phyloP scores from a whole-genome alignment of 2,888 invertebrate genomes.

The Hydrotaea diabolus region DNA sequence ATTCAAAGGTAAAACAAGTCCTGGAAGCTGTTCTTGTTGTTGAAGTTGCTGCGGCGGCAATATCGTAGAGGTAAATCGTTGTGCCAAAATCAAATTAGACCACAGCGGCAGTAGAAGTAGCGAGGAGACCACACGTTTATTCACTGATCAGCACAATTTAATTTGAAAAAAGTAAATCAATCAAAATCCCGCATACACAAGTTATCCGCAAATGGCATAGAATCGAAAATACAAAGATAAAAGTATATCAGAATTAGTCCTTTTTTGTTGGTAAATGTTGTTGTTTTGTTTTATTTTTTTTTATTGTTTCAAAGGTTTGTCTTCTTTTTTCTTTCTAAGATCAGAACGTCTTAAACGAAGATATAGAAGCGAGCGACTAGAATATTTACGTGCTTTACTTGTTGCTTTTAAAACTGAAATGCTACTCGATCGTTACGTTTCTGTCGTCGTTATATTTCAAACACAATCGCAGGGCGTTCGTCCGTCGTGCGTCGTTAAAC shows the following conservation, averaged over 20 bases:
- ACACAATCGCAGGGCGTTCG: constrained; percentile 58
- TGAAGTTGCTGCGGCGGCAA: neutral
- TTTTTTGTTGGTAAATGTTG: constrained; percentile 13
- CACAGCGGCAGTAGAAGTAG: constrained; percentile 58
- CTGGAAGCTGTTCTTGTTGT: neutral
- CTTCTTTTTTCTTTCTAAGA: neutral
- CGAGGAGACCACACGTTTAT: constrained; percentile 62
- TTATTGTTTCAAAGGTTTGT: neutral
- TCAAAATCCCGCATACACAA: too few relatives aligned
- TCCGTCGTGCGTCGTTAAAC: constrained; percentile 18
- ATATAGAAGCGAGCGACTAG: constrained; percentile 57
- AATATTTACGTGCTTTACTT: constrained; percentile 51
- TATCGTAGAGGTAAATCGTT: constrained; percentile 43
- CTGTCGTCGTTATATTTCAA: constrained; percentile 57
- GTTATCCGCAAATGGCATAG: neutral
- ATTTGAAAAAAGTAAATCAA: neutral
- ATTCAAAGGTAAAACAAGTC: neutral
- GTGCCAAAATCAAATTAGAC: constrained; percentile 57
- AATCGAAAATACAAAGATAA: constrained; percentile 41
- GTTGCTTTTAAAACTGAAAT: constrained; percentile 67
- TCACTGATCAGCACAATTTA: constrained; percentile 49
- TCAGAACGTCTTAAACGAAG: constrained; percentile 43
- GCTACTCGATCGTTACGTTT: constrained; percentile 58
- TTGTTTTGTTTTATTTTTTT: constrained; percentile 8
- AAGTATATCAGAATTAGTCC: constrained; percentile 45